Evolutionary conservation across 2,888 invertebrate species (phyloP), one percentile per base, ranked within the genome.

Genomic region (Sphaerophoria taeniata): DNA sequence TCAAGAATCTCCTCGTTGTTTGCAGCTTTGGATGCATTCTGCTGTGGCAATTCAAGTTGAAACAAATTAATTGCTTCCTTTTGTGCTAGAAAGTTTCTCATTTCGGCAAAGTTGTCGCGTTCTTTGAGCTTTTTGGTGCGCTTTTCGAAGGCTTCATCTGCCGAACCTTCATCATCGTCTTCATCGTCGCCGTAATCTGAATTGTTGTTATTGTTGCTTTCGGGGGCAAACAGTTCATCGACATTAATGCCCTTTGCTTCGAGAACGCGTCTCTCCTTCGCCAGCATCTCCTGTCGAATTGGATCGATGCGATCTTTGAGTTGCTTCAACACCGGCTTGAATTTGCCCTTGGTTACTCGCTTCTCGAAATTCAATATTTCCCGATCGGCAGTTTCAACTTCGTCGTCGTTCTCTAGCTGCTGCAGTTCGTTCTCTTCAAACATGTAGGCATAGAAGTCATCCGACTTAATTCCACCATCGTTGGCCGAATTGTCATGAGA

Each of bases 361-460:
- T 90, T 90, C 84, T 92, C 91, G n/a, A 90, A 90, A 71, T 90
- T 90, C 11, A 91, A 89, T 16, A 92, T 88, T 76, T 91, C 90
- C 70, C 89, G 88, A 51, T 91, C 91, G 36, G 89, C 88, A 1
- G 86, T 88, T 2, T 53, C 5, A 2, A 16, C 7, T 55, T 73
- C 79, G 3, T 88, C 89, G 47, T 90, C 80, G 16, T 85, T 87
- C 24, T 83, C 85, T 4, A 88, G 88, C 36, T 90, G 53, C 3
- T 88, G 88, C 3, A 88, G 88, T 43, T 90, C 89, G 33, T 88
- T 78, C 74, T 90, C 90, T 49, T 91, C 91, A 55, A 89, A 91
- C 89, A 91, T 90, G 61, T 91, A 92, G 0, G 92, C 92, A 88
- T 90, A 92, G 77, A 91, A 92, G 86, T 92, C 92, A 81, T 92